Evolutionary conservation across 1,140 invertebrate genomes (phyloP), one percentile per base, ranked within the genome.

Genomic region (Trichogramma pretiosum): DNA sequence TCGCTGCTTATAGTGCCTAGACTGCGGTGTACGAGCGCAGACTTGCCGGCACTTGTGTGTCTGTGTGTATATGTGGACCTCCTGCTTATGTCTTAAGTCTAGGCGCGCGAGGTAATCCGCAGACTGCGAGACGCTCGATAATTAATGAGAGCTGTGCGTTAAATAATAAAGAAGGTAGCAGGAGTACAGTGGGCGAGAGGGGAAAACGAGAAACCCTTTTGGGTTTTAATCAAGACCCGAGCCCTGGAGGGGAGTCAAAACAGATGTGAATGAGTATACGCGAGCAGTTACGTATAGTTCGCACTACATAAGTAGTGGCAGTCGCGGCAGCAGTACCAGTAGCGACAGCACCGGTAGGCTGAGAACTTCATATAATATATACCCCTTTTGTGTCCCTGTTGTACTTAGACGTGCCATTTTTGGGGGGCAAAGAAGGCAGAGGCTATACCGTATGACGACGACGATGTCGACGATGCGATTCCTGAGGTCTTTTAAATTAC

Each of bases 141-240:
- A 44, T 44, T 43, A 49, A 44, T 19, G 16, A 18, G 9, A 21
- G 4, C 1, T 9, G 32, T 21, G n/a, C 0, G 7, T 10, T 48
- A 42, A 49, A 49, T 44, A 44, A 44, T 44, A 43, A 49, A 49
- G 47, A 48, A 48, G 46, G 38, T 47, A 21, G 23, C 16, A 7
- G 13, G 4, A 26, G n/a, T n/a, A n/a, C n/a, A n/a, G n/a, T n/a
- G n/a, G n/a, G n/a, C n/a, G n/a, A n/a, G n/a, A 58, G 46, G 51
- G 37, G 52, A 60, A 60, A 48, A 52, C 48, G 41, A 46, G 51
- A 42, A 50, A 42, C 28, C 52, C 49, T 38, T 49, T 46, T n/a
- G n/a, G 32, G 52, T 55, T 57, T 58, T 40, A 60, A 61, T 63
- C 58, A 59, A 23, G 41, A 40, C 28, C 41, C 30, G 33, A 17